Percentiles rank a stretch among this genome's conserved stretches.
Evolutionary conservation across 23 tunicate genomes (phyloP).

Genomic region (Phallusia fumigata): DNA sequence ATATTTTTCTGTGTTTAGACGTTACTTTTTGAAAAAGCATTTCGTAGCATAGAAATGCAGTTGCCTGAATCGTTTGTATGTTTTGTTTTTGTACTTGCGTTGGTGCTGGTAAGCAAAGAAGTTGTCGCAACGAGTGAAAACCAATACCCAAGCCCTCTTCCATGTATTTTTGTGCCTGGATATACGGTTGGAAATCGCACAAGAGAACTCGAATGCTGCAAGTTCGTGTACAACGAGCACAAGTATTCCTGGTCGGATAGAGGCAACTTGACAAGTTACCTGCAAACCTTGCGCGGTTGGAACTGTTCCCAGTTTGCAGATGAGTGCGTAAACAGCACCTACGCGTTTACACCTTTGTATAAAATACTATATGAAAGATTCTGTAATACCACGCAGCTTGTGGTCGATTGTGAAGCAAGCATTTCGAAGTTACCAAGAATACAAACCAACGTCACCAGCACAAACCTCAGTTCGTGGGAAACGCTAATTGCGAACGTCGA

Average conservation of each 20-base stretch:
- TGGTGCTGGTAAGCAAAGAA: neutral
- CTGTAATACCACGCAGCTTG: slow-evolving; percentile 12
- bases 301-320: slow-evolving; percentile 13
- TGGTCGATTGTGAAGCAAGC: neutral
- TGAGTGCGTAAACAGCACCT: slow-evolving; percentile 11
- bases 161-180: slow-evolving; percentile 9
- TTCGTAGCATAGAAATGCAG: too few relatives aligned
- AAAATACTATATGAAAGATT: neutral
- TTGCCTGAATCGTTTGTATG: too few relatives aligned
- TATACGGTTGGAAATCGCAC: slow-evolving; percentile 7
- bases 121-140: neutral
- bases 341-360: slow-evolving; percentile 1
- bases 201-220: slow-evolving; percentile 20
- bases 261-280: neutral
- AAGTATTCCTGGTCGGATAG: neutral
- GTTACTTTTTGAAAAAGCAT: too few relatives aligned
- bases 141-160: neutral
- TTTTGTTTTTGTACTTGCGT: neutral
- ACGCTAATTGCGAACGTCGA: neutral
- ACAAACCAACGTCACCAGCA: neutral
- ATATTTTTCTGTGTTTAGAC: too few relatives aligned
- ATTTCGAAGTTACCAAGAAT: neutral
- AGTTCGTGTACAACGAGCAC: neutral
- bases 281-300: slow-evolving; percentile 16
- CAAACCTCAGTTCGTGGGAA: neutral